Conservation (phyloP, 1,140 invertebrate genomes). For the Orius laevigatus region DNA sequence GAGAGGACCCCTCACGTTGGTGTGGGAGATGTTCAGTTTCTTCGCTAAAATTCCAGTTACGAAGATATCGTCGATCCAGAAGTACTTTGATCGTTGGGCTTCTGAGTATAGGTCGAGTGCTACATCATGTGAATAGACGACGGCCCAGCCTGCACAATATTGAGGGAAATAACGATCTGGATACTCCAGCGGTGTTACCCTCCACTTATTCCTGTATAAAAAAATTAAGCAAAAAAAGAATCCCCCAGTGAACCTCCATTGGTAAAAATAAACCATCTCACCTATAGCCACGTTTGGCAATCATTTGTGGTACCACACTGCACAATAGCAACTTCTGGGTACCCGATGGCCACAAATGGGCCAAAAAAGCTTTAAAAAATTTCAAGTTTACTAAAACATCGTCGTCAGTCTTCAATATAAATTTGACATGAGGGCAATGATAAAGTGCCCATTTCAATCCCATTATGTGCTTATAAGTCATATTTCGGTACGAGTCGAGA, state of each 20-base stretch:
- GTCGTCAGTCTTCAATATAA: conserved; percentile 62
- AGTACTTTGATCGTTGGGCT: conserved; percentile 45
- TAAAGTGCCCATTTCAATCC: conserved; percentile 60
- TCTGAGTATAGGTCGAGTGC: conserved; percentile 43
- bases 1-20: not conserved
- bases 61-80: conserved; percentile 78
- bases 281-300: conserved; percentile 32
- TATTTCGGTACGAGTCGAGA: conserved; percentile 60
- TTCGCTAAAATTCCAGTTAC: conserved; percentile 52
- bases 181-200: conserved; percentile 51
- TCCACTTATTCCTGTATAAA: conserved; percentile 57
- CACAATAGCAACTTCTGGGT: conserved; percentile 41
- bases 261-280: conserved; percentile 14
- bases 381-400: conserved; percentile 60
- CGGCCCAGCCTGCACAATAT: conserved; percentile 59
- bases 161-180: conserved; percentile 42
- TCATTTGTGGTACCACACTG: conserved; percentile 28
- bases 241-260: not conserved
- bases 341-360: conserved; percentile 37
- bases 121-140: conserved; percentile 54
- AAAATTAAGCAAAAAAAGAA: not conserved
- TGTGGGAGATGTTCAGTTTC: conserved; percentile 17
- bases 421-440: conserved; percentile 44
- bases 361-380: conserved; percentile 43
- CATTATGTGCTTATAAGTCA: conserved; percentile 77